Percentiles rank a stretch among this genome's conserved stretches.
Evolutionary conservation across 2,113 vertebrate genomes (phyloP).

Genomic region (Myocastor coypus): DNA sequence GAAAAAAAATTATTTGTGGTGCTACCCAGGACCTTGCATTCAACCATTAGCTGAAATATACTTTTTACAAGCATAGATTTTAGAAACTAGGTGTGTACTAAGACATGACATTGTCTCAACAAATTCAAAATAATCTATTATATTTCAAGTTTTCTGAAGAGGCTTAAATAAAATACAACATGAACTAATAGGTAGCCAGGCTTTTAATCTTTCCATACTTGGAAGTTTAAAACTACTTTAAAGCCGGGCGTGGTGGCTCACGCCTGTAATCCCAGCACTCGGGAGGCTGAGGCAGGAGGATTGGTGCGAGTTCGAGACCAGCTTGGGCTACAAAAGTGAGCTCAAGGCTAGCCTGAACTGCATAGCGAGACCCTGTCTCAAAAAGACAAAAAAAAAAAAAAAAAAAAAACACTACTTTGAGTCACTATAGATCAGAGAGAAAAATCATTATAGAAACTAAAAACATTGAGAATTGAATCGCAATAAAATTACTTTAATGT

Average conservation of each 20-base stretch:
- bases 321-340: too few relatives aligned
- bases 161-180: constrained; percentile 39
- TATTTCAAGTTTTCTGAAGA: background rate
- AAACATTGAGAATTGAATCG: background rate
- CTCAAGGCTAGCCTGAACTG: too few relatives aligned
- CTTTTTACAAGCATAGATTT: background rate
- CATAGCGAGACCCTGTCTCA: too few relatives aligned
- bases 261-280: too few relatives aligned
- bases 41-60: background rate
- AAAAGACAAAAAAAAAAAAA: too few relatives aligned
- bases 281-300: too few relatives aligned
- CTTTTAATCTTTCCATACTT: background rate
- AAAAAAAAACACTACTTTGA: too few relatives aligned
- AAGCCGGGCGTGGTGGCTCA: too few relatives aligned
- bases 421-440: background rate
- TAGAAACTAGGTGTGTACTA: background rate
- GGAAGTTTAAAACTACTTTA: constrained; percentile 22
- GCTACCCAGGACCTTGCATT: background rate
- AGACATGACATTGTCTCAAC: background rate
- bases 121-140: background rate
- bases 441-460: background rate
- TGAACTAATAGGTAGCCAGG: background rate
- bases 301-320: too few relatives aligned
- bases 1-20: background rate
- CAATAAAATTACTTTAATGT: background rate